phyloP scores from a whole-genome alignment of 2,888 invertebrate species.

The Pristionchus mayeri region DNA sequence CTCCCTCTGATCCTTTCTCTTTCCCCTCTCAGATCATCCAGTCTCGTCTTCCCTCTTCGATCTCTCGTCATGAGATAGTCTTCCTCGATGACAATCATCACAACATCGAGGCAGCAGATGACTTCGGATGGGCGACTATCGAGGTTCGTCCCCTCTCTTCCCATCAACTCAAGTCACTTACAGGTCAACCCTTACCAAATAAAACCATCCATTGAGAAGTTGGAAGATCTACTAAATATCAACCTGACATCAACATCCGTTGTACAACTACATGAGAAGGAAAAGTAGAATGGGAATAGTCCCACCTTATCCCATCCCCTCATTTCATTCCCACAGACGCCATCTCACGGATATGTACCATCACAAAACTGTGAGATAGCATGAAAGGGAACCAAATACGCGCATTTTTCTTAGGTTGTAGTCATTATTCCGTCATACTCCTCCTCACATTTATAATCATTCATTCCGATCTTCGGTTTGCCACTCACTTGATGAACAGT shows the following conservation, averaged over 20 bases:
- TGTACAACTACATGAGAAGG: too few relatives aligned
- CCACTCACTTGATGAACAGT: not conserved
- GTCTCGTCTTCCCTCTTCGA: slow-evolving; percentile 19
- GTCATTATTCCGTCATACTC: not conserved
- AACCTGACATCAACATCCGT: too few relatives aligned
- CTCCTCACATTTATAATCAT: not conserved
- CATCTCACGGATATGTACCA: not conserved
- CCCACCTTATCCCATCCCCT: not conserved
- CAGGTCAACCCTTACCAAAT: slow-evolving; percentile 28
- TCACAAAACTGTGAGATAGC: slow-evolving; percentile 35
- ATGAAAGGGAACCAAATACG: not conserved
- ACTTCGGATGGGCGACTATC: slow-evolving; percentile 45
- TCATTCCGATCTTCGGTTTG: not conserved
- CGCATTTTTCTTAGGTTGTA: not conserved
- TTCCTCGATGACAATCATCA: slow-evolving; percentile 46
- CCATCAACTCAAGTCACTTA: not conserved
- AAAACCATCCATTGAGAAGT: not conserved
- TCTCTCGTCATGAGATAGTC: slow-evolving; percentile 18
- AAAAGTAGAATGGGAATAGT: not conserved
- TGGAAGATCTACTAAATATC: not conserved
- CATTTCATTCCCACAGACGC: slow-evolving; percentile 4
- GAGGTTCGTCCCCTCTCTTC: not conserved
- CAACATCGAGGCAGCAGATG: not conserved
- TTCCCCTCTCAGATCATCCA: slow-evolving; percentile 31
- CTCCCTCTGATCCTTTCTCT: too few relatives aligned